Conservation (phyloP, 2,888 invertebrate species). For the Megastigmus dorsalis region DNA sequence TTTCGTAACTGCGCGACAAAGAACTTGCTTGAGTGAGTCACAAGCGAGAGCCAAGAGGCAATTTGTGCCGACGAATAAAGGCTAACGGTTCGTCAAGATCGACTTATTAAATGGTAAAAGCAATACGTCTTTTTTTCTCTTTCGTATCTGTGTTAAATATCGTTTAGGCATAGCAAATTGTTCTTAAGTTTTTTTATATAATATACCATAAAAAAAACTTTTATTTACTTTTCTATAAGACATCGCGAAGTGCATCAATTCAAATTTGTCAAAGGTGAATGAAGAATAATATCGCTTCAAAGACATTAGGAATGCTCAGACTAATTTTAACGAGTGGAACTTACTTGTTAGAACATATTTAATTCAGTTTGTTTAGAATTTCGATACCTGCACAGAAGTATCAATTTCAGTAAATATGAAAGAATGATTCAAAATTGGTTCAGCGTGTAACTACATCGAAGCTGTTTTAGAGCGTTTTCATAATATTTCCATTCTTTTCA, state of each 20-base stretch:
- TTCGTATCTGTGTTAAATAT: neutral
- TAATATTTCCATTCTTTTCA: too few species aligned
- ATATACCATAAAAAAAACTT: too few species aligned
- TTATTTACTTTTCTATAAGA: neutral
- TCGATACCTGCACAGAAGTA: too few species aligned
- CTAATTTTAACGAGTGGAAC: too few species aligned
- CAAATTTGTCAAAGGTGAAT: constrained; percentile 5
- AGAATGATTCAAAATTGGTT: too few species aligned
- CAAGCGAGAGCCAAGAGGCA: neutral
- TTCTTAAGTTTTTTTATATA: neutral
- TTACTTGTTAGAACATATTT: too few species aligned
- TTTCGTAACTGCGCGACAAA: constrained; percentile 13
- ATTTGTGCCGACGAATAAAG: constrained; percentile 22
- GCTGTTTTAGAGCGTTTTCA: too few species aligned
- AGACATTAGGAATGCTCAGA: neutral
- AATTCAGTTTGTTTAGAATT: too few species aligned
- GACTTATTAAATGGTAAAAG: constrained; percentile 14
- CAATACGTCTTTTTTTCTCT: neutral
- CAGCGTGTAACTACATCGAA: too few species aligned
- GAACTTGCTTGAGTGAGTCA: constrained; percentile 28
- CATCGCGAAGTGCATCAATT: neutral
- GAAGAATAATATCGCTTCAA: constrained; percentile 7
- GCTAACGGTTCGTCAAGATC: constrained; percentile 11
- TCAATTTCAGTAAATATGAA: too few species aligned
- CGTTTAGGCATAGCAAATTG: neutral